A percentile compares a stretch with the other conserved stretches of the same genome.
Evolutionary conservation across 2,113 vertebrate genomes (phyloP).

Genomic region (Eublepharis macularius): DNA sequence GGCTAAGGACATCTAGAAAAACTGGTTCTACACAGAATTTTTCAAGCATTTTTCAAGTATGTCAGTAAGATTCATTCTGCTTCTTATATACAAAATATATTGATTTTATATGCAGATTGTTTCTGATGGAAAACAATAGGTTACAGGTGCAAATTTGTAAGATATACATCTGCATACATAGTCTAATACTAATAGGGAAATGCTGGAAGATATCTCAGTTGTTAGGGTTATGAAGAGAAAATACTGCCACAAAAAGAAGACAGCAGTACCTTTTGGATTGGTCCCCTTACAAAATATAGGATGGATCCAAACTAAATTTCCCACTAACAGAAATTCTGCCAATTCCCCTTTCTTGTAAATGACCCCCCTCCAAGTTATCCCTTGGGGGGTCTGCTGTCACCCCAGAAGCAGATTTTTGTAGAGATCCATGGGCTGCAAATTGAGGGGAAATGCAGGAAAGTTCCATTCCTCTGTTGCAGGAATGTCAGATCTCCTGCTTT

Average conservation of each 20-base stretch:
- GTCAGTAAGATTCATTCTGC: conserved; percentile 21
- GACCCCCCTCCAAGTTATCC: too few species aligned
- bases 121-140: neutral
- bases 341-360: too few species aligned
- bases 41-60: conserved; percentile 12
- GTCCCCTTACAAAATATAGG: neutral
- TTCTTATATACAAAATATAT: neutral
- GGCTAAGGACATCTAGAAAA: neutral
- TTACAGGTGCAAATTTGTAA: neutral
- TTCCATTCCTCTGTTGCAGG: neutral
- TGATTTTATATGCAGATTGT: neutral
- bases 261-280: neutral
- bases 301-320: too few species aligned
- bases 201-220: neutral
- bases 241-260: neutral
- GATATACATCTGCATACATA: neutral
- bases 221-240: neutral
- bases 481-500: too few species aligned
- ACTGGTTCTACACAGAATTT: neutral
- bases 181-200: neutral
- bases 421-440: too few species aligned
- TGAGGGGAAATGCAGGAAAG: too few species aligned
- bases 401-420: too few species aligned
- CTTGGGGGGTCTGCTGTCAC: too few species aligned
- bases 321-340: too few species aligned